These are phyloP conservation scores for Pantelozetes paolii DNA, from an alignment of 2,888 invertebrate species.

Conservation along the genomic window DNA sequence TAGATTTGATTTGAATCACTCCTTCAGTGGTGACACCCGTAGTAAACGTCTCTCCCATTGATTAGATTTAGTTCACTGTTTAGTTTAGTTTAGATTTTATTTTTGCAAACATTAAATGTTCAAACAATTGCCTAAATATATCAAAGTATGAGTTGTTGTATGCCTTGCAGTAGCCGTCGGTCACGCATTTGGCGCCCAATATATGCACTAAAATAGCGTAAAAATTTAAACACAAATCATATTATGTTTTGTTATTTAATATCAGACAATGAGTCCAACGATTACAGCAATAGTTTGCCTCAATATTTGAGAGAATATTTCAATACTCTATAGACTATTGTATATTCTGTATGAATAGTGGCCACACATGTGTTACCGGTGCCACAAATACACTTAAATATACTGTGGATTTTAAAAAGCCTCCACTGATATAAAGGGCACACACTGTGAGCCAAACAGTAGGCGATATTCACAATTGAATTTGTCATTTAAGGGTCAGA, in stretches of 20 bases:
- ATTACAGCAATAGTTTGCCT: not conserved
- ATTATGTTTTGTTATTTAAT: not conserved
- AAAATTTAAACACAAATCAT: not conserved
- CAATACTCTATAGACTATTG: not conserved
- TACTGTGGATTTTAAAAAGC: not conserved
- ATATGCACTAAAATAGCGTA: not conserved
- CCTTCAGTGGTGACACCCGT: conserved; percentile 17
- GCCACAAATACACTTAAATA: not conserved
- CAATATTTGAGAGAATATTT: too few species aligned
- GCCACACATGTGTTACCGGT: not conserved
- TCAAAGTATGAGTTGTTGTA: not conserved
- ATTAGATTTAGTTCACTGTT: conserved; percentile 20
- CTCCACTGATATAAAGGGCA: not conserved
- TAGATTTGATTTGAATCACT: conserved; percentile 11
- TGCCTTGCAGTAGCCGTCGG: not conserved
- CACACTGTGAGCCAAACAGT: conserved; percentile 9
- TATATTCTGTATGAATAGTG: not conserved
- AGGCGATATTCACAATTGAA: conserved; percentile 12
- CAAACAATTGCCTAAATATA: too few species aligned
- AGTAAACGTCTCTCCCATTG: not conserved
- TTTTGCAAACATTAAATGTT: too few species aligned
- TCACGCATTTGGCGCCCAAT: not conserved
- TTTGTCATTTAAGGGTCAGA: conserved; percentile 12
- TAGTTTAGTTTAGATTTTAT: too few species aligned
- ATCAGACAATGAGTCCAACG: not conserved